Evolutionary conservation across 2,113 vertebrate species (phyloP).

Genomic region (Platycercus adscitus): DNA sequence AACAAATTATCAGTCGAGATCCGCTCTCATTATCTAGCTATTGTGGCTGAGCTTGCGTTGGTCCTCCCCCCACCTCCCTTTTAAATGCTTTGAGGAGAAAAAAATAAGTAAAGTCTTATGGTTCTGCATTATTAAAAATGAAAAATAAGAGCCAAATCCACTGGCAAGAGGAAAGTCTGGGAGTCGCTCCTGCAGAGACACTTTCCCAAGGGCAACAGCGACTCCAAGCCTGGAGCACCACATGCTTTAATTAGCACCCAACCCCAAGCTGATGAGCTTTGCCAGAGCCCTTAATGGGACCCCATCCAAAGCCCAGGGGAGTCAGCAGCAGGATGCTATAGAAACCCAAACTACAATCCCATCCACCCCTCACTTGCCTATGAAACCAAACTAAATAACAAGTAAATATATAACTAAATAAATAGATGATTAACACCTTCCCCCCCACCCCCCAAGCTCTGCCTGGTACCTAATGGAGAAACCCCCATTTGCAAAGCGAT

Average conservation of each 20-base stretch:
- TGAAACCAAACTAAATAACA: not conserved
- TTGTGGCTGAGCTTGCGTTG: not conserved
- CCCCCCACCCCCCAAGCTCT: not conserved
- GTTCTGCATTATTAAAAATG: slow-evolving; percentile 28
- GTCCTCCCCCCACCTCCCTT: not conserved
- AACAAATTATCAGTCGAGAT: slow-evolving; percentile 13
- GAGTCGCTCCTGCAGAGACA: not conserved
- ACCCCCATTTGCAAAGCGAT: slow-evolving; percentile 56
- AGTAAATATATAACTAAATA: not conserved
- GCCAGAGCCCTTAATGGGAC: not conserved
- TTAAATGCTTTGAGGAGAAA: not conserved
- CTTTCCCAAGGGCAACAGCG: not conserved
- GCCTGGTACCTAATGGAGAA: not conserved
- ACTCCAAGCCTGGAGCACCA: not conserved
- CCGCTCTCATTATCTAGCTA: not conserved
- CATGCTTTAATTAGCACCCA: not conserved
- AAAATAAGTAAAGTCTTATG: not conserved
- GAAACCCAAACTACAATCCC: not conserved
- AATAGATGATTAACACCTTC: not conserved
- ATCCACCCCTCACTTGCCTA: not conserved
- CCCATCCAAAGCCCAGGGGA: not conserved
- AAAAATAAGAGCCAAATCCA: slow-evolving; percentile 30
- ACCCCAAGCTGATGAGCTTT: not conserved
- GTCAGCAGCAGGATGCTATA: not conserved
- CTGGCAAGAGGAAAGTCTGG: not conserved